Evolutionary conservation across 2,113 vertebrate species (phyloP), one percentile per base, ranked within the genome.

Genomic region (Balaenoptera acutorostrata): DNA sequence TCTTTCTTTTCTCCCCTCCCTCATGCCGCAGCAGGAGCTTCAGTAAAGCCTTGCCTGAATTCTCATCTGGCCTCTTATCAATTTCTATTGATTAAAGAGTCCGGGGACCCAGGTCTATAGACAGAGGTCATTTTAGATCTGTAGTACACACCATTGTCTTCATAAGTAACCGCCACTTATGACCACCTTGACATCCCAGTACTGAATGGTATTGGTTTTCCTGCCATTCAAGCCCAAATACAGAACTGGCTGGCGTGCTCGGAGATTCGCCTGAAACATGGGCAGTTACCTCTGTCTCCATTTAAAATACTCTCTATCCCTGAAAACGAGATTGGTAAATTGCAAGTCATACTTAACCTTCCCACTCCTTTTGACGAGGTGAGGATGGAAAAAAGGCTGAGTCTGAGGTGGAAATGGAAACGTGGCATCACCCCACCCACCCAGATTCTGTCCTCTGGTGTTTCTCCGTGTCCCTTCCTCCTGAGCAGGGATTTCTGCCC

Each of bases 361-460:
- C 88, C 89, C 4, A 2, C 59, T 91, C 17, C 39, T 93, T 33
- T 71, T 5, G 18, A 36, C 66, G 59, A 61, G 25, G 31, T 49
- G 9, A 81, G 71, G 52, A 8, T 8, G n/a, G 11, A 61, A 61
- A 41, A 81, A 52, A 49, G 17, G 29, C 18, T n/a, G 75, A 83
- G 55, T 33, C 64, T 36, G 31, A 52, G 44, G 27, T n/a, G 44
- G 31, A 80, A 82, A 15, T 88, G 21, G 88, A 75, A 72, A 68
- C 8, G 0, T 8, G 46, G 11, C 31, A 0, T 44, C 33, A 8
- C 11, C 20, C 6, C 49, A 23, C 52, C 3, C 36, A 31, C 33
- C 41, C 3, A 0, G 46, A 21, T 61, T 52, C 46, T 7, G 4
- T 20, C n/a, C 9, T 82, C 71, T 2, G 15, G 0, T n/a, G 23